Conservation (phyloP, 2,797 vertebrate species). For the Pseudochirops corinnae region DNA sequence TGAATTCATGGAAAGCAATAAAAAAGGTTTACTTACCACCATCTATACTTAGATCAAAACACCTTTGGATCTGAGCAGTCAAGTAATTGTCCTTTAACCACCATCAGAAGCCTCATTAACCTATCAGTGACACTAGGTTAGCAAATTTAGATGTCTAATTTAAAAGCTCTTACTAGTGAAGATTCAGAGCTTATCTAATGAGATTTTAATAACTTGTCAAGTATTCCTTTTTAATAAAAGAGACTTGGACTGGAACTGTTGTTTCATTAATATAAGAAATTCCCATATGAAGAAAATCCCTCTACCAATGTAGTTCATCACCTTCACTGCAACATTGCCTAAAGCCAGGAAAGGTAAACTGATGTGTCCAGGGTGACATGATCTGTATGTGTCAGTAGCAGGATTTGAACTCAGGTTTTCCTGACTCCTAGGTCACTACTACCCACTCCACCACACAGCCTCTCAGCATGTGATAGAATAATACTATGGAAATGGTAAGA, state of each 20-base stretch:
- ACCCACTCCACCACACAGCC: neutral
- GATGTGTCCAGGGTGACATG: neutral
- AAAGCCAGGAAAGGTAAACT: neutral
- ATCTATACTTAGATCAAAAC: slow-evolving; percentile 25
- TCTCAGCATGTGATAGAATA: slow-evolving; percentile 15
- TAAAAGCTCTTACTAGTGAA: slow-evolving; percentile 47
- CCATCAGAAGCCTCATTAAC: neutral
- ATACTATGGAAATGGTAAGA: slow-evolving; percentile 12
- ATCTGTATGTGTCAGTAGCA: neutral
- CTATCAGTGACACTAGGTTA: slow-evolving; percentile 44
- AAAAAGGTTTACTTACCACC: slow-evolving; percentile 11
- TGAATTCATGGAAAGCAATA: slow-evolving; percentile 30
- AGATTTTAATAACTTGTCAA: slow-evolving; percentile 43
- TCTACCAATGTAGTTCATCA: neutral
- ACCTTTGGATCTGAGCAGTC: slow-evolving; percentile 29
- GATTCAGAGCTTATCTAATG: slow-evolving; percentile 2
- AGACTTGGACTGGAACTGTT: neutral
- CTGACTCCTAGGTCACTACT: neutral
- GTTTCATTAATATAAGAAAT: neutral
- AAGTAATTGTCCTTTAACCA: slow-evolving; percentile 65
- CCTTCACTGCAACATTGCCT: neutral
- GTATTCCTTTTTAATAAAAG: slow-evolving; percentile 6
- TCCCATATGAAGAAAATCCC: neutral
- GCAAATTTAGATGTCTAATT: slow-evolving; percentile 48
- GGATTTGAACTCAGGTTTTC: neutral